Evolutionary conservation across 2,888 invertebrate genomes (phyloP), one percentile per base, ranked within the genome.

Genomic region (Philhelius pedissequus): DNA sequence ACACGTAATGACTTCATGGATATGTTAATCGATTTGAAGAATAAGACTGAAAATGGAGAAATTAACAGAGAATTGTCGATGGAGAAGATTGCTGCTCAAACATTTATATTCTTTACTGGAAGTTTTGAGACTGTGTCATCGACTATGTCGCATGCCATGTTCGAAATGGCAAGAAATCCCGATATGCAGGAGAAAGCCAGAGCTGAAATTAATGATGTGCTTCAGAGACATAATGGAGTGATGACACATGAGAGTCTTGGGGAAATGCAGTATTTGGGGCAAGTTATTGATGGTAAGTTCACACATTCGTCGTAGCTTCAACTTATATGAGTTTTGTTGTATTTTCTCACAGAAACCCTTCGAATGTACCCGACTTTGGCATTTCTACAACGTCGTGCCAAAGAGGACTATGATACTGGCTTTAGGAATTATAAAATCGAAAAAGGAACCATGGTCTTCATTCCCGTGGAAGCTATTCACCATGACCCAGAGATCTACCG

Each of bases 91-190:
- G 90, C 92, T 0, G 92, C 93, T 0, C 94, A 94, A 77, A 92
- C 93, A 5, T 90, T 93, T 54, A 89, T 92, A 0, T 94, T 94
- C 87, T 93, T 93, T 75, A 1, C 90, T 4, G 94, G 93, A 18
- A 94, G 94, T 0, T 93, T 92, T 66, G 94, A 94, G 86, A 93
- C 93, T 0, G 93, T 93, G 7, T 90, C 92, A 0, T 90, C 92
- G 0, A 92, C 92, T 0, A 90, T 93, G 88, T 91, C 92, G 4
- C 93, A 92, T 86, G 91, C 91, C 13, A 86, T 93, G 4, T 93
- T 92, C 79, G 93, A 93, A 87, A 86, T 94, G 48, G 92, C 93
- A 0, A 87, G 89, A 4, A 90, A 93, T 88, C 90, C 89, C 0
- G 90, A 92, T 0, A 86, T 93, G 0, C 94, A 94, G 86, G 88